Evolutionary conservation across 2,113 vertebrate species (phyloP).

Genomic region (Sclerurus mexicanus): DNA sequence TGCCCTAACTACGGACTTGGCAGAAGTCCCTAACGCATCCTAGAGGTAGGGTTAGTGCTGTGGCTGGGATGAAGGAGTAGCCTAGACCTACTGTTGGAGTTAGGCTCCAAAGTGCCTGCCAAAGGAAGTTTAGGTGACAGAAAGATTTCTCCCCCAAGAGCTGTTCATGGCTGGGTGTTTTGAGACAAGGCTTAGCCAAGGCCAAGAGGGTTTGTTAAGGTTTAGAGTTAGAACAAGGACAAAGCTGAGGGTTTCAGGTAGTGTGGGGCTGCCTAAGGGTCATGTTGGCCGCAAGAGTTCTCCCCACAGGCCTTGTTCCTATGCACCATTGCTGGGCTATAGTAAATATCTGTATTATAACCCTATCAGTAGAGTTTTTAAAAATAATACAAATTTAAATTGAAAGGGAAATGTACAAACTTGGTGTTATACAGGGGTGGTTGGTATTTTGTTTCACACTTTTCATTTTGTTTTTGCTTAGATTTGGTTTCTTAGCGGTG

Average conservation of each 20-base stretch:
- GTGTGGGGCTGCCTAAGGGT: neutral
- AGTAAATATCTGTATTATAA: neutral
- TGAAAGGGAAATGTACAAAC: neutral
- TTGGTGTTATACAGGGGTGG: neutral
- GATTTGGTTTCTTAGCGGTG: neutral
- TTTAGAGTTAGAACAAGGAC: neutral
- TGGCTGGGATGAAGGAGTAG: neutral
- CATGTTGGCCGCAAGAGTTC: neutral
- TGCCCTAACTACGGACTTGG: neutral
- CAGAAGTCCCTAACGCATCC: neutral
- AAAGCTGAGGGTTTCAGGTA: neutral
- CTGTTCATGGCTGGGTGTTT: neutral
- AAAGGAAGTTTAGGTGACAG: neutral
- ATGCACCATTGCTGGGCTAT: neutral
- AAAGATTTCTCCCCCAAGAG: neutral
- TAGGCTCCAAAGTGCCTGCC: neutral
- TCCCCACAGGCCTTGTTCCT: too few relatives aligned
- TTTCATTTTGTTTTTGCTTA: neutral
- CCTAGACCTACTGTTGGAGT: neutral
- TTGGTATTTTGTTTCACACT: neutral
- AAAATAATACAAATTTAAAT: neutral
- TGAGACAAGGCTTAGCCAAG: neutral
- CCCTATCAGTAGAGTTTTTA: neutral
- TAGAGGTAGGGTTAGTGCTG: neutral
- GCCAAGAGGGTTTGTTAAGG: neutral